A percentile compares a stretch with the other conserved stretches of the same genome.
phyloP scores from a whole-genome alignment of 2,113 vertebrate genomes.

The Campylorhamphus procurvoides region DNA sequence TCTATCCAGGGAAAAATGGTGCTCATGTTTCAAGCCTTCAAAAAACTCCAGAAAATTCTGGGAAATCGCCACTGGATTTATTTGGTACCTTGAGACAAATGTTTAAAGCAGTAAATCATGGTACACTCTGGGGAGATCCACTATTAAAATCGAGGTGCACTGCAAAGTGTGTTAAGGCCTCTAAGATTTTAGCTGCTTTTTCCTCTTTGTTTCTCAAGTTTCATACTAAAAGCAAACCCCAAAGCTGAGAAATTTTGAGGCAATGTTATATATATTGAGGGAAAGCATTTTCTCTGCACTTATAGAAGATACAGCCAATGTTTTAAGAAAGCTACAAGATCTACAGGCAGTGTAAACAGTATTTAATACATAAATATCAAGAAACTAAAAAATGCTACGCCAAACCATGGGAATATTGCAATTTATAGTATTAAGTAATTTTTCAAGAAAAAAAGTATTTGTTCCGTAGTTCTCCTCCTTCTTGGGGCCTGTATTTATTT shows the following conservation, averaged over 20 bases:
- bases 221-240: not conserved
- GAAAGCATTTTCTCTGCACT: not conserved
- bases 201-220: not conserved
- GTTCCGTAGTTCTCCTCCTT: not conserved
- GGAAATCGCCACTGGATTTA: not conserved
- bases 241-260: not conserved
- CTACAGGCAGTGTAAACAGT: not conserved
- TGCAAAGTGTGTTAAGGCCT: not conserved
- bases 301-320: accelerated
- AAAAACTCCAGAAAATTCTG: not conserved
- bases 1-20: not conserved
- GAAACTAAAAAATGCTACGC: not conserved
- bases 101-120: not conserved
- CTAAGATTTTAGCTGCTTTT: not conserved
- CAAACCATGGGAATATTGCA: not conserved
- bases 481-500: not conserved
- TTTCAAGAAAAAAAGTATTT: not conserved
- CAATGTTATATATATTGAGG: not conserved
- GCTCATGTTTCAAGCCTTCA: not conserved
- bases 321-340: not conserved
- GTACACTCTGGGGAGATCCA: not conserved
- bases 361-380: not conserved
- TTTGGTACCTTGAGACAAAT: not conserved
- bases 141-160: not conserved
- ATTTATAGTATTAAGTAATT: not conserved